phyloP scores from a whole-genome alignment of 2,888 invertebrate species.

The Orthosia gracilis region DNA sequence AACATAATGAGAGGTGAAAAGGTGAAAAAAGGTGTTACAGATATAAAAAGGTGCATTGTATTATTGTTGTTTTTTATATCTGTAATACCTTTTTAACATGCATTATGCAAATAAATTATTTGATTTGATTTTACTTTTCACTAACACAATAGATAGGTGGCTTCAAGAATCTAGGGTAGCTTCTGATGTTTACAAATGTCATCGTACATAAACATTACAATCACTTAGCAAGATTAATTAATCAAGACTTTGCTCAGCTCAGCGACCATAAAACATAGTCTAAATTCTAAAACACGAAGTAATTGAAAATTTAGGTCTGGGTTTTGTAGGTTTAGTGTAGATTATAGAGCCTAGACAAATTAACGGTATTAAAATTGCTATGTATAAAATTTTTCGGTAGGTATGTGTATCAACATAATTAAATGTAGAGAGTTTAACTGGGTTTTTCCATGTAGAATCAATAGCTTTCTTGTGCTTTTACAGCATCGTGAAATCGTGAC shows the following conservation, averaged over 20 bases:
- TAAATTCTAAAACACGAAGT: slow-evolving; percentile 7
- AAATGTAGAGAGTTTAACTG: background rate
- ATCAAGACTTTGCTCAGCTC: slow-evolving; percentile 1
- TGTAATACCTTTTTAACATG: too few relatives aligned
- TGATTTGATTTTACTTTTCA: too few relatives aligned
- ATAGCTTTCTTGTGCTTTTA: slow-evolving; percentile 11
- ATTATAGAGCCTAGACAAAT: slow-evolving; percentile 12
- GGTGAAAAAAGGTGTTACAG: too few relatives aligned
- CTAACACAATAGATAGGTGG: too few relatives aligned
- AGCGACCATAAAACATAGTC: background rate
- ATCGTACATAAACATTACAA: slow-evolving; percentile 1
- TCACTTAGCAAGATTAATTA: slow-evolving; percentile 10
- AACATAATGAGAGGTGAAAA: too few relatives aligned
- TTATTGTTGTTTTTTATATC: too few relatives aligned
- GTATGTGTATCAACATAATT: background rate
- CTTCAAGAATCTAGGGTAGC: too few relatives aligned
- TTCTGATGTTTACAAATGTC: background rate
- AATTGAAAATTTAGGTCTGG: slow-evolving; percentile 26
- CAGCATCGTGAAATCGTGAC: background rate
- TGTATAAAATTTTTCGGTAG: background rate
- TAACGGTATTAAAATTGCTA: slow-evolving; percentile 23
- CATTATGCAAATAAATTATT: too few relatives aligned
- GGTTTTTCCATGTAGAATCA: slow-evolving; percentile 7
- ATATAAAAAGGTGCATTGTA: too few relatives aligned
- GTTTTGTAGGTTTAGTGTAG: slow-evolving; percentile 1